These are phyloP conservation scores for Clanis bilineata DNA, from an alignment of 2,888 invertebrate genomes.

Conservation along the genomic window DNA sequence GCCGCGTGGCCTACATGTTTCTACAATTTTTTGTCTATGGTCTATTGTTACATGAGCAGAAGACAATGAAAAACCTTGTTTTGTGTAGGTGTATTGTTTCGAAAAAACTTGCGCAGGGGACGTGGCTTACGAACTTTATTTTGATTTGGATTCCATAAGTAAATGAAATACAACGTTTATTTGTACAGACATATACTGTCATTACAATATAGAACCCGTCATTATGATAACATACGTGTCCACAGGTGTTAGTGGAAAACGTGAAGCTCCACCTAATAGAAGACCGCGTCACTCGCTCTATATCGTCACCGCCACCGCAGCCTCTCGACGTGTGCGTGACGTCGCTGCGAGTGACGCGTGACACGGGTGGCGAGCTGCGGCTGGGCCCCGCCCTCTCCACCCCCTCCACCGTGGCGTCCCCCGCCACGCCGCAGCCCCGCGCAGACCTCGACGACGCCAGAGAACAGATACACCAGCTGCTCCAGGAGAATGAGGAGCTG, in stretches of 20 bases:
- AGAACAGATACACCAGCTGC: conserved; percentile 61
- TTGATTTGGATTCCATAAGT: too few relatives aligned
- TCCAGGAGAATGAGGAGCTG: conserved; percentile 76
- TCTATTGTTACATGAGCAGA: too few relatives aligned
- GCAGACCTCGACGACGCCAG: conserved; percentile 73
- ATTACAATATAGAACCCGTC: too few relatives aligned
- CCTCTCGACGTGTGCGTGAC: conserved; percentile 89
- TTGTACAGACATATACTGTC: too few relatives aligned
- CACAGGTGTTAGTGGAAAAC: conserved; percentile 88
- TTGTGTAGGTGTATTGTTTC: too few relatives aligned
- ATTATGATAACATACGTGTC: too few relatives aligned
- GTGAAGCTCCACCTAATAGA: conserved; percentile 89
- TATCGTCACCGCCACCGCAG: conserved; percentile 90
- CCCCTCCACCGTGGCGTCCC: conserved; percentile 50
- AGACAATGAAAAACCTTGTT: too few relatives aligned
- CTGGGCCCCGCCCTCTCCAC: conserved; percentile 82
- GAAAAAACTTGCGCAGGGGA: too few relatives aligned
- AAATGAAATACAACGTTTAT: too few relatives aligned
- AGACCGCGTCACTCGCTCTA: conserved; percentile 90
- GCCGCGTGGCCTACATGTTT: too few relatives aligned
- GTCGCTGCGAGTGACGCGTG: conserved; percentile 86
- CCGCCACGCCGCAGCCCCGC: conserved; percentile 52
- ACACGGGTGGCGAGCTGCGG: conserved; percentile 87
- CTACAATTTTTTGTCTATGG: too few relatives aligned
- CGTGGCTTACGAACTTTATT: too few relatives aligned